Evolutionary conservation across 1,140 invertebrate species (phyloP).

Genomic region (Nymphalis io): DNA sequence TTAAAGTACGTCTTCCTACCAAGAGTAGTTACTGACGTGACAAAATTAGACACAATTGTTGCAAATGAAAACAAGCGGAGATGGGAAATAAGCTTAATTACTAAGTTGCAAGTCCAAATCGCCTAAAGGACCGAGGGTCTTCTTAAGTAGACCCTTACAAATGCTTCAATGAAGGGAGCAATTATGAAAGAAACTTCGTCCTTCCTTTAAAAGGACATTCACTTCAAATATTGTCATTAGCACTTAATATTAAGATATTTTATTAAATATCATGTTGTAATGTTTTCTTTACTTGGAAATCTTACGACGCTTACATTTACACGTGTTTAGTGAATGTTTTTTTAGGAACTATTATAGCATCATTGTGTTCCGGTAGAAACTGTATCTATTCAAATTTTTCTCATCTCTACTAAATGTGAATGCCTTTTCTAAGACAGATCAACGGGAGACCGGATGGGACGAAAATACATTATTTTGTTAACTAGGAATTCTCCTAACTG

Average conservation of each 20-base stretch:
- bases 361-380: conserved; percentile 17
- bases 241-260: conserved; percentile 8
- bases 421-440: conserved; percentile 14
- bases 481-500: conserved; percentile 5
- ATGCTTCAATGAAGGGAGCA: conserved; percentile 70
- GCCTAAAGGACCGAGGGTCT: conserved; percentile 62
- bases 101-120: conserved; percentile 72
- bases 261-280: background rate
- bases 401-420: conserved; percentile 25
- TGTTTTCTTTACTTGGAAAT: background rate
- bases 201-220: conserved; percentile 59
- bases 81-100: conserved; percentile 78
- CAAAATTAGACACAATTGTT: conserved; percentile 59
- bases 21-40: conserved; percentile 43
- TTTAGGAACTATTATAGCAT: background rate
- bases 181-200: conserved; percentile 71
- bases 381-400: conserved; percentile 26
- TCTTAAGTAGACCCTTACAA: conserved; percentile 71
- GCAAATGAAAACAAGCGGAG: conserved; percentile 70
- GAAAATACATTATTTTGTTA: conserved; percentile 15
- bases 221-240: conserved; percentile 36
- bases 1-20: conserved; percentile 14
- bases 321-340: conserved; percentile 17
- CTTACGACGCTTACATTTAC: background rate
- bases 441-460: conserved; percentile 18